Percentiles rank a stretch among this genome's conserved stretches.
These are phyloP conservation scores for Rutilus rutilus DNA, from an alignment of 2,113 vertebrate genomes.

Conservation along the genomic window DNA sequence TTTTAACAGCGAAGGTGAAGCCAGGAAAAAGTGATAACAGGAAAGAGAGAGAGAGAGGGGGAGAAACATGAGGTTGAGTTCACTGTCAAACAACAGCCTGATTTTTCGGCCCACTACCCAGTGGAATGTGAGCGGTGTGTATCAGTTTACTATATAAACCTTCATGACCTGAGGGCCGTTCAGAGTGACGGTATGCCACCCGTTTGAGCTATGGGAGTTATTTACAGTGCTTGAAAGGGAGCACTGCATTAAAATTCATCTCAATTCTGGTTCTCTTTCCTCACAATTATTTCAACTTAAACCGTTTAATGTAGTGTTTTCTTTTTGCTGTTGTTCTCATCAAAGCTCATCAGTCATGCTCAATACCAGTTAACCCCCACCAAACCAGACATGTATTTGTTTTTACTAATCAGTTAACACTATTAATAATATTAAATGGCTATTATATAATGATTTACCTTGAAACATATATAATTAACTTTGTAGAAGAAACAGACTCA, in stretches of 20 bases:
- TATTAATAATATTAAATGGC: no score
- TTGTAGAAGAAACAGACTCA: no score
- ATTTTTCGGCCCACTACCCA: constrained; percentile 1
- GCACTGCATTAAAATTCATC: not conserved
- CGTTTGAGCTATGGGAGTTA: not conserved
- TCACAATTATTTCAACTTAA: not conserved
- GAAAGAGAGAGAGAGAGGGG: constrained; percentile 10
- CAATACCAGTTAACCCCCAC: not conserved
- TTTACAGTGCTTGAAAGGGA: not conserved
- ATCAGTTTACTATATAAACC: constrained; percentile 18
- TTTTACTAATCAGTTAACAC: no score
- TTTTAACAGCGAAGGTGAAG: constrained; percentile 4
- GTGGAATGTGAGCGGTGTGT: not conserved
- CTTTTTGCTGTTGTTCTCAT: not conserved
- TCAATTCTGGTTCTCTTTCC: not conserved
- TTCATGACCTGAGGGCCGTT: not conserved
- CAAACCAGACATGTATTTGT: not conserved
- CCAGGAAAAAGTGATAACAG: constrained; percentile 45
- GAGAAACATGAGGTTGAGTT: constrained; percentile 30
- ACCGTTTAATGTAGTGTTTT: not conserved
- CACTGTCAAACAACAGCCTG: constrained; percentile 12
- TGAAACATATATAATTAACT: no score
- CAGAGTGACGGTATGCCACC: not conserved
- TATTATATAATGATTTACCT: no score
- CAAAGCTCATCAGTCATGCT: not conserved